Percentiles rank a stretch among this genome's conserved stretches.
phyloP scores from a whole-genome alignment of 1,140 invertebrate genomes.

The Lasioglossum baleicum region DNA sequence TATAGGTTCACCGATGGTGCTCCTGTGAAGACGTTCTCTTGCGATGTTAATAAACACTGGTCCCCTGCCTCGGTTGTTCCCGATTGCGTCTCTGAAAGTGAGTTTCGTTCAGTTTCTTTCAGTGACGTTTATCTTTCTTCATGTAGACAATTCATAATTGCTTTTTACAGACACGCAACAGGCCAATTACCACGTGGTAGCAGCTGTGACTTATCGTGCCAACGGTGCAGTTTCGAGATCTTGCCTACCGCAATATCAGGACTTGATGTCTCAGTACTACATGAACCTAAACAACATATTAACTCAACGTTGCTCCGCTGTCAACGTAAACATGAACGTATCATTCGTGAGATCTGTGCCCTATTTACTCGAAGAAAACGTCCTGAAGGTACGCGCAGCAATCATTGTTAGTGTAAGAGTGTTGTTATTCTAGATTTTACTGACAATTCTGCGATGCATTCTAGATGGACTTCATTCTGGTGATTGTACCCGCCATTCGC shows the following conservation, averaged over 20 bases:
- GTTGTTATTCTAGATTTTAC: neutral
- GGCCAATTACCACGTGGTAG: constrained; percentile 94
- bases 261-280: constrained; percentile 91
- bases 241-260: constrained; percentile 93
- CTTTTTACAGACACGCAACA: constrained; percentile 89
- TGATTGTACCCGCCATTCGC: constrained; percentile 91
- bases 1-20: constrained; percentile 95
- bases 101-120: constrained; percentile 55
- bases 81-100: constrained; percentile 95
- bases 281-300: constrained; percentile 89
- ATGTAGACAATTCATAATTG: neutral
- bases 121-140: neutral
- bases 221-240: constrained; percentile 91
- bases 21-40: constrained; percentile 91
- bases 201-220: constrained; percentile 93
- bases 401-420: neutral
- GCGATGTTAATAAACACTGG: constrained; percentile 90
- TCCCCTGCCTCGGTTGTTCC: constrained; percentile 91
- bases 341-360: constrained; percentile 91
- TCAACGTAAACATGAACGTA: constrained; percentile 97
- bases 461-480: constrained; percentile 90
- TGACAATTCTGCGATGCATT: constrained; percentile 27
- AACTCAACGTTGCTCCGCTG: constrained; percentile 94
- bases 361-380: constrained; percentile 89
- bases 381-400: constrained; percentile 82